Base-by-base conservation (phyloP, 2,113 vertebrate species). In the Toxotes chatareus region DNA sequence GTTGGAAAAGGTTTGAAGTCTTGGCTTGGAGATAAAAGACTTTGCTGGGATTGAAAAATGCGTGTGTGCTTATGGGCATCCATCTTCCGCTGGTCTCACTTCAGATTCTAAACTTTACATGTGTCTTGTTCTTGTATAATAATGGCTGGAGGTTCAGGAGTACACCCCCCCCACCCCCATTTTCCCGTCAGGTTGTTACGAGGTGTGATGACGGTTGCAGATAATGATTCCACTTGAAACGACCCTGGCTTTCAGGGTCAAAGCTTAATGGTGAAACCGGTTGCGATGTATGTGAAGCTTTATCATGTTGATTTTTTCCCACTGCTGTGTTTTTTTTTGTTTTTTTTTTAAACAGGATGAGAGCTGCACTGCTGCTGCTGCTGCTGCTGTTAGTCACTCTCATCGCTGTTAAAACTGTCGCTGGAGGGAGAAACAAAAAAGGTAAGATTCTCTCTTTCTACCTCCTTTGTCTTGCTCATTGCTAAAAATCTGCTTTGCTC, bases 351-450 rank as follows among this genome's bases (percentile, higher is more conserved):
- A 27, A 14, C 91, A 97, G 96, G 92, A 98, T 98, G 94, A 95
- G 88, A 89, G 89, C 91, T 79, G 65, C n/a, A 0, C 73, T 96
- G 76, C 83, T 92, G 86, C 27, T 27, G 76, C 83, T 92, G 86
- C 27, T 27, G 27, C 49, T 92, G 57, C 55, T 94, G 75, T 75
- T 97, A 27, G 82, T 97, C 80, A 80, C 94, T 73, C 76, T 97
- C 78, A 82, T 97, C 92, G 90, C 94, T 0, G 91, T 94, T 21
- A 76, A 93, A 0, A 62, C 93, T 0, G 93, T 95, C 32, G 95
- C 71, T n/a, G 78, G 44, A 42, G 95, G 95, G 70, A 98, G 96
- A 82, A 96, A 93, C 86, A 97, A 96, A 92, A 97, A 97, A 96
- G 96, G 96, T 95, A 59, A 83, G 86, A 19, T n/a, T 38, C 2